Base-by-base conservation (phyloP, 2,113 vertebrate species). In the Platysternon megacephalum region DNA sequence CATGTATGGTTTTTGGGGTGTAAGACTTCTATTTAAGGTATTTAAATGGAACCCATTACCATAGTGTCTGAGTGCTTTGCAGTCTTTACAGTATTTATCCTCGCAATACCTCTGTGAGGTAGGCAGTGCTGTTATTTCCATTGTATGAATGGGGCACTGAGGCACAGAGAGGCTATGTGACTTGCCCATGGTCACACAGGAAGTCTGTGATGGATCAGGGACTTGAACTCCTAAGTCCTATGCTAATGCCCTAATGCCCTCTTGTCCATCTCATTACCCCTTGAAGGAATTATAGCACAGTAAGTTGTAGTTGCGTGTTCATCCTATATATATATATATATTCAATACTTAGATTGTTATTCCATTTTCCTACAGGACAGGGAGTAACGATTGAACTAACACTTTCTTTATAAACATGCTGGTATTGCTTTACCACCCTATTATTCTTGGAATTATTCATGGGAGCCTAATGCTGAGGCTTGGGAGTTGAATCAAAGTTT, bases 311-410 rank as follows among this genome's bases (percentile, higher is more conserved):
- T 56, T 86, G 88, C 82, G 81, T 87, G 49, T 56, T 85, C 74
- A 39, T 72, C 17, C 14, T 49, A 88, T 80, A 53, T 53, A 87
- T 84, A 87, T n/a, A n/a, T n/a, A n/a, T 84, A 92, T 56, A 88
- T 85, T 74, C 21, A 13, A 44, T 44, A 35, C 61, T 82, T 82
- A 89, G 56, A 76, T 93, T 89, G 72, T 88, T 92, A 46, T 89
- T 89, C 55, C 72, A 74, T 87, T 82, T 89, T 89, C 82, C 87
- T 86, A 52, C 53, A 93, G 78, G 83, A 85, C 83, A 76, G 39
- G 35, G 12, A 89, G 78, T 85, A 89, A 93, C 61, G 35, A 84
- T 82, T 82, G 91, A 93, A 48, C 82, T 85, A 80, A 85, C 86
- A 19, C 58, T 85, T 85, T 61, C 53, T 82, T 61, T 51, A 82